Percentiles rank a stretch among this genome's conserved stretches.
phyloP scores from a whole-genome alignment of 2,113 vertebrate genomes.

The Eidolon helvum region DNA sequence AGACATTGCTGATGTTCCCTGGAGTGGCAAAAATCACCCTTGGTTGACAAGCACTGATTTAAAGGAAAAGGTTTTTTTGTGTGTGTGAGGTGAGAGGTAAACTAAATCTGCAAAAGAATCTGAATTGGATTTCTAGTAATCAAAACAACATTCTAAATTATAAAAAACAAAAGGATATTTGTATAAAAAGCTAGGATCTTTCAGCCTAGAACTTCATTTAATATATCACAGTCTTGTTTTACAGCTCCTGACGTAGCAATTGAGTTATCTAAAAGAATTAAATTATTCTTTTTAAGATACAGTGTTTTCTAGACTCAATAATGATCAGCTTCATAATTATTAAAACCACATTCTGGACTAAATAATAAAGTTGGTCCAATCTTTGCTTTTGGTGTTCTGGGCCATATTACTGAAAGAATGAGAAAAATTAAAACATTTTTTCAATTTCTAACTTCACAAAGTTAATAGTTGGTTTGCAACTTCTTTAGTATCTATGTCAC shows the following conservation, averaged over 20 bases:
- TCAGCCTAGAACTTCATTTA: not conserved
- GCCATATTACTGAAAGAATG: not conserved
- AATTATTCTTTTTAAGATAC: not conserved
- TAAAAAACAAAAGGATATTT: not conserved
- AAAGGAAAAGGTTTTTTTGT: not conserved
- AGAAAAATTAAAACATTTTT: not conserved
- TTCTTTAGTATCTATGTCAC: not conserved
- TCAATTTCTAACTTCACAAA: not conserved
- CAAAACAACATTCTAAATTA: conserved; percentile 14
- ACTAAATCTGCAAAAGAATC: not conserved
- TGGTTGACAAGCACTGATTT: not conserved
- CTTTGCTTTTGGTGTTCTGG: not conserved
- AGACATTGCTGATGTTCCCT: not conserved
- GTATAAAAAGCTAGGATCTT: not conserved
- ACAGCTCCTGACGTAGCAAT: not conserved
- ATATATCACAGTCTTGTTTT: not conserved
- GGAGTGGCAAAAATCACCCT: not conserved
- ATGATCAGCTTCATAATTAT: not conserved
- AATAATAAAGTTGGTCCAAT: not conserved
- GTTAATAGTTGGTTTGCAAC: not conserved
- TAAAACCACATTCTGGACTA: not conserved
- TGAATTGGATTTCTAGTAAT: not conserved
- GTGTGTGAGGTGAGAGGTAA: too few species aligned
- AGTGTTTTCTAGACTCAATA: not conserved
- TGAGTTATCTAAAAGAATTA: not conserved